phyloP scores from a whole-genome alignment of 1,140 invertebrate genomes.

The Periplaneta americana region DNA sequence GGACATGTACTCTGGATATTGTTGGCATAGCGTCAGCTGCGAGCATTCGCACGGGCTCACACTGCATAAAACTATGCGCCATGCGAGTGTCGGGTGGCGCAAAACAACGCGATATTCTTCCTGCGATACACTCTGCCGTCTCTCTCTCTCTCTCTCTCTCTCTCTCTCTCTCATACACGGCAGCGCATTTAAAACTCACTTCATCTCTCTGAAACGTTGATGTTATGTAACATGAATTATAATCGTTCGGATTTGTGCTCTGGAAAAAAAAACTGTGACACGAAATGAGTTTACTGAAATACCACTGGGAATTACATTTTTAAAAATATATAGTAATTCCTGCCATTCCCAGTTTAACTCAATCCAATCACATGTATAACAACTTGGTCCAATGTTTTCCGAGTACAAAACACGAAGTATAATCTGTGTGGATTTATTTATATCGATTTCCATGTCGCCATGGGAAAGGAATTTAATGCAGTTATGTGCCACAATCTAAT shows the following conservation, averaged over 20 bases:
- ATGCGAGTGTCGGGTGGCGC: too few species aligned
- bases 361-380: too few species aligned
- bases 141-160: too few species aligned
- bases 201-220: neutral
- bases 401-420: neutral
- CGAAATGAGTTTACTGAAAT: neutral
- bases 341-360: neutral
- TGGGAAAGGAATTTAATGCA: too few species aligned
- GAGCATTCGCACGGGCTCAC: neutral
- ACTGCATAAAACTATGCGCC: neutral
- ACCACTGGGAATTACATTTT: neutral
- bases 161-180: neutral
- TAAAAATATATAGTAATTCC: neutral
- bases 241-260: neutral
- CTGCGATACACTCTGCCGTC: too few species aligned
- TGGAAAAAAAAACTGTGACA: neutral
- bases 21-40: neutral
- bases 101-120: neutral
- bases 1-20: neutral
- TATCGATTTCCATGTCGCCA: too few species aligned
- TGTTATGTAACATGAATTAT: neutral
- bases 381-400: neutral
- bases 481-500: too few species aligned
- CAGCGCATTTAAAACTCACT: neutral
- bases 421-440: too few species aligned